phyloP scores from a whole-genome alignment of 2,113 vertebrate species.

The Cepphus grylle region DNA sequence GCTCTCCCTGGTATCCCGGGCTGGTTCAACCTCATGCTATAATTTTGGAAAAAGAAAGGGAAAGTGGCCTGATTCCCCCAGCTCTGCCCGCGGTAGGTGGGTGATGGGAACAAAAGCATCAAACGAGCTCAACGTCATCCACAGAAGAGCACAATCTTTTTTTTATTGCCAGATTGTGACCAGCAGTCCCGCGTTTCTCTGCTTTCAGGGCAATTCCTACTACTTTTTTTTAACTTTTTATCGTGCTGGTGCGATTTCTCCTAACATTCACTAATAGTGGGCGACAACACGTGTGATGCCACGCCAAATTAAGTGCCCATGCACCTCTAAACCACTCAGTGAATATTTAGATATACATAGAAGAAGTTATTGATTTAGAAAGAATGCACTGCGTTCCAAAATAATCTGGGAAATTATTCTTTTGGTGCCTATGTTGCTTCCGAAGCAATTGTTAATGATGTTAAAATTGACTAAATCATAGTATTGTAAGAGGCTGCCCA shows the following conservation, averaged over 20 bases:
- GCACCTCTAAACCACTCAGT: not conserved
- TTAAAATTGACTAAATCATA: not conserved
- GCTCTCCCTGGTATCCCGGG: not conserved
- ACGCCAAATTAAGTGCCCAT: not conserved
- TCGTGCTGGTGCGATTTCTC: not conserved
- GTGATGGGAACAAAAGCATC: not conserved
- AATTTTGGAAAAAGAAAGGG: not conserved
- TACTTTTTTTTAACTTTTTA: not conserved
- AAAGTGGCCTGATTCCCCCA: not conserved
- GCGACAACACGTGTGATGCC: not conserved
- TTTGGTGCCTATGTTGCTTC: not conserved
- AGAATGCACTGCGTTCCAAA: not conserved
- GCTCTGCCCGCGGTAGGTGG: not conserved
- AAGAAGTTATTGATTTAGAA: not conserved
- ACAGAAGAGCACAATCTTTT: not conserved
- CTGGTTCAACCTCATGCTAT: not conserved
- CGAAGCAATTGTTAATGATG: not conserved
- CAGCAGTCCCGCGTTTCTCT: not conserved
- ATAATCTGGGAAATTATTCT: not conserved
- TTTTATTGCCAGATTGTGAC: not conserved
- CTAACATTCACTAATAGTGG: not conserved
- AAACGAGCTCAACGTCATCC: not conserved
- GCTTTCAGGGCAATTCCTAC: not conserved
- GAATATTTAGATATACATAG: accelerated
- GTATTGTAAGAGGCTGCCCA: too few species aligned